A percentile compares a stretch with the other conserved stretches of the same genome.
These are phyloP conservation scores for Parazoanthus atlanticus DNA, from an alignment of 92 coral and sea anemone species.

Conservation along the genomic window DNA sequence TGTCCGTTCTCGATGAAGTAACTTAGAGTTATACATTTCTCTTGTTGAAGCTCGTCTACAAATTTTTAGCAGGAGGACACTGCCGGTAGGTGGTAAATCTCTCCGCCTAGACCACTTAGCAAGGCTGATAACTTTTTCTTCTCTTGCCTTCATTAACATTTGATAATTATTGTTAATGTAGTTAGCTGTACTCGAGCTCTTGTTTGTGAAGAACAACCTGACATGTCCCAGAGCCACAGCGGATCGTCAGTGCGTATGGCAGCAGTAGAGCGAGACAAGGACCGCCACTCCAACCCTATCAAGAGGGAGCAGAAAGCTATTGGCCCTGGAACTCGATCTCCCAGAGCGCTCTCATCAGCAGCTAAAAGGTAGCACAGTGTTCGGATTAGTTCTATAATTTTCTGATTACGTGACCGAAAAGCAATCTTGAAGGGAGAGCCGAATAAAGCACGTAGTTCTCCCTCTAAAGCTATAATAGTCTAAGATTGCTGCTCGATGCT, in stretches of 20 bases:
- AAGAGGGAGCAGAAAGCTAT: constrained; percentile 38
- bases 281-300: constrained; percentile 33
- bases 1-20: neutral
- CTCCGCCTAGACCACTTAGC: constrained; percentile 19
- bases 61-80: constrained; percentile 35
- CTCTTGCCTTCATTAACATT: constrained; percentile 18
- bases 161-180: constrained; percentile 26
- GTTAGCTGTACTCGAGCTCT: constrained; percentile 25
- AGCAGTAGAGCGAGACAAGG: constrained; percentile 11
- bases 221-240: constrained; percentile 4
- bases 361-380: constrained; percentile 59
- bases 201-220: constrained; percentile 18
- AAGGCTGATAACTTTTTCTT: neutral
- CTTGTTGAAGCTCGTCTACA: constrained; percentile 19
- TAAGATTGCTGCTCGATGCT: constrained; percentile 2
- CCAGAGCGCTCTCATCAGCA: constrained; percentile 65
- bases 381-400: neutral
- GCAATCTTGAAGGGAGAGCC: neutral
- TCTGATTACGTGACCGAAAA: neutral
- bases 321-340: constrained; percentile 48
- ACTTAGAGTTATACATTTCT: neutral
- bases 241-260: constrained; percentile 19
- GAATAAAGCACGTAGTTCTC: neutral
- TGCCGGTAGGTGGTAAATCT: constrained; percentile 30
- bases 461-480: neutral